Evolutionary conservation across 2,888 invertebrate genomes (phyloP).

Genomic region (Ormia ochracea): DNA sequence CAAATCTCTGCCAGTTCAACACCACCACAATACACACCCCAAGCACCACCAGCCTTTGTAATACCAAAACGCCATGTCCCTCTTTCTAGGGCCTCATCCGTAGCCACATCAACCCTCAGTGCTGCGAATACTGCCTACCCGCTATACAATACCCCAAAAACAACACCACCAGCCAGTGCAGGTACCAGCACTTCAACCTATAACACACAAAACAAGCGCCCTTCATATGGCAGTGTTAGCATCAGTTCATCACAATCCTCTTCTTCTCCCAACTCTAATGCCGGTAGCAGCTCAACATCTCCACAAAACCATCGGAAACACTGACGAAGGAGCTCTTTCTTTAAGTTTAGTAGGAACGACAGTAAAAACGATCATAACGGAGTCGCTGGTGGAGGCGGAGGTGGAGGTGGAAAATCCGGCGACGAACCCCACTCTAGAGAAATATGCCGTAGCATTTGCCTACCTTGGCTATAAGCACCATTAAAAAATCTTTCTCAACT

Average conservation of each 20-base stretch:
- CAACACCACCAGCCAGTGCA: conserved; percentile 3
- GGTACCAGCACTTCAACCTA: conserved; percentile 1
- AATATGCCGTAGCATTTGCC: conserved; percentile 74
- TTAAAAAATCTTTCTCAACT: background rate
- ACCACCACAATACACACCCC: conserved; percentile 75
- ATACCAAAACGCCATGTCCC: conserved; percentile 75
- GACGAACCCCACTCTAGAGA: conserved; percentile 71
- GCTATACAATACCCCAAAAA: conserved; percentile 34
- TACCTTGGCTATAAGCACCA: conserved; percentile 73
- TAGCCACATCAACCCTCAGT: conserved; percentile 61
- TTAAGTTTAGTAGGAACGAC: conserved; percentile 68
- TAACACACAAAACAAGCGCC: conserved; percentile 64
- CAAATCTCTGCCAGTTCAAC: conserved; percentile 76
- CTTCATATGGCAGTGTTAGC: conserved; percentile 69
- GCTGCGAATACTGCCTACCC: conserved; percentile 46
- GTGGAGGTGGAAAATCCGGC: conserved; percentile 63
- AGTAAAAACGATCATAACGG: conserved; percentile 33
- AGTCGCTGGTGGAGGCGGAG: conserved; percentile 41
- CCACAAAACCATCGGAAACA: conserved; percentile 72
- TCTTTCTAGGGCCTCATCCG: conserved; percentile 72
- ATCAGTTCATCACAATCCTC: conserved; percentile 62
- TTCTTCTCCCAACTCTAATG: conserved; percentile 49
- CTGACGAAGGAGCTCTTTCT: conserved; percentile 77
- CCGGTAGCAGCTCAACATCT: conserved; percentile 63
- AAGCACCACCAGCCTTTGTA: conserved; percentile 76